These are phyloP conservation scores for Sardina pilchardus DNA, from an alignment of 2,113 vertebrate species.

Conservation along the genomic window DNA sequence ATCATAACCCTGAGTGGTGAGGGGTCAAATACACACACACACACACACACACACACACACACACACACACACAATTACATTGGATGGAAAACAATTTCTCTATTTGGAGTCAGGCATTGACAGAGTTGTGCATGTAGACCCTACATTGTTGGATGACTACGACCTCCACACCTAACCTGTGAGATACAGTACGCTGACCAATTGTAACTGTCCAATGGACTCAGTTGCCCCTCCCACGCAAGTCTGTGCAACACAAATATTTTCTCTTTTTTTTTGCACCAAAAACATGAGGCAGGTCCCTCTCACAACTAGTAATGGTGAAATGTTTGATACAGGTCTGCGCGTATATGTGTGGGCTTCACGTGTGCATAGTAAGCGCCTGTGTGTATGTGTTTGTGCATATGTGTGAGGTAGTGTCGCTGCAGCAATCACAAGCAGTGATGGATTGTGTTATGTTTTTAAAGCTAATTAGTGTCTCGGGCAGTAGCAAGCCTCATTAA, in stretches of 20 bases:
- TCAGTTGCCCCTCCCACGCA: neutral
- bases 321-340: neutral
- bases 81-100: no score
- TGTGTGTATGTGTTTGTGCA: slow-evolving; percentile 20
- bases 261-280: neutral
- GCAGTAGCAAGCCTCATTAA: slow-evolving; percentile 91
- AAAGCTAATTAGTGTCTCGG: slow-evolving; percentile 95
- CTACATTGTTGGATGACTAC: neutral
- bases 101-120: no score
- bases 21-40: neutral
- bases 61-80: neutral
- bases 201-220: neutral
- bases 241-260: neutral
- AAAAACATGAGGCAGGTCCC: neutral
- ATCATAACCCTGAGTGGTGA: neutral
- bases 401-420: slow-evolving; percentile 53
- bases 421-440: slow-evolving; percentile 84
- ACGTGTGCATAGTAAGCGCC: neutral
- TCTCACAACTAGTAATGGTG: neutral
- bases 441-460: slow-evolving; percentile 98
- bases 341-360: neutral
- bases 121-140: no score
- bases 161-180: neutral
- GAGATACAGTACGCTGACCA: neutral
- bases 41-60: neutral